These are phyloP conservation scores for Oxycera nigricornis DNA, from an alignment of 2,888 invertebrate genomes.

Conservation along the genomic window DNA sequence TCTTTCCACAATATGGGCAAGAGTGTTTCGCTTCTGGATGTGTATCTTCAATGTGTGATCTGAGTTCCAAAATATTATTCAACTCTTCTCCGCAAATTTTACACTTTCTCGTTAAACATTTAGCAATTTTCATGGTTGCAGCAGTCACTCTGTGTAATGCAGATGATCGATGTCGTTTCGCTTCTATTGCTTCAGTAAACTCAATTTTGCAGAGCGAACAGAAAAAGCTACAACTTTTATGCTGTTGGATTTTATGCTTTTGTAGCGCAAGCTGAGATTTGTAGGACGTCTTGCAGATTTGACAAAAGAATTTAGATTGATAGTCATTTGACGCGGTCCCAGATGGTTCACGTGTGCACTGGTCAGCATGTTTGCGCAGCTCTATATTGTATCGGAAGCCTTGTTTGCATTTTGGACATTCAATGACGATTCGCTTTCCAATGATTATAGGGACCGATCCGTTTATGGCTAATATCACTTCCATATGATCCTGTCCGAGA, in stretches of 20 bases:
- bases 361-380: slow-evolving; percentile 68
- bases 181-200: slow-evolving; percentile 69
- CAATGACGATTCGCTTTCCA: slow-evolving; percentile 69
- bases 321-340: slow-evolving; percentile 70
- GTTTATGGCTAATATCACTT: slow-evolving; percentile 78
- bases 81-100: slow-evolving; percentile 67
- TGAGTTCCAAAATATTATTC: slow-evolving; percentile 66
- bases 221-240: slow-evolving; percentile 68
- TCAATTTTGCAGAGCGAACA: slow-evolving; percentile 73
- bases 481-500: slow-evolving; percentile 71
- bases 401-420: slow-evolving; percentile 72
- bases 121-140: slow-evolving; percentile 62
- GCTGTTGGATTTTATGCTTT: slow-evolving; percentile 70
- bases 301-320: slow-evolving; percentile 70
- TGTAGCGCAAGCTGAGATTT: slow-evolving; percentile 72
- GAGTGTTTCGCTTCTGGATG: slow-evolving; percentile 72
- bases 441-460: slow-evolving; percentile 82
- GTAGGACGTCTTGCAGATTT: slow-evolving; percentile 67
- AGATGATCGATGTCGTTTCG: slow-evolving; percentile 71
- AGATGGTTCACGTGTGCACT: slow-evolving; percentile 63
- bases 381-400: slow-evolving; percentile 79
- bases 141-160: slow-evolving; percentile 70
- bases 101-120: slow-evolving; percentile 65
- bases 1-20: slow-evolving; percentile 77
- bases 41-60: slow-evolving; percentile 67